phyloP scores from a whole-genome alignment of 2,888 invertebrate species.

The Anaspis maculata region DNA sequence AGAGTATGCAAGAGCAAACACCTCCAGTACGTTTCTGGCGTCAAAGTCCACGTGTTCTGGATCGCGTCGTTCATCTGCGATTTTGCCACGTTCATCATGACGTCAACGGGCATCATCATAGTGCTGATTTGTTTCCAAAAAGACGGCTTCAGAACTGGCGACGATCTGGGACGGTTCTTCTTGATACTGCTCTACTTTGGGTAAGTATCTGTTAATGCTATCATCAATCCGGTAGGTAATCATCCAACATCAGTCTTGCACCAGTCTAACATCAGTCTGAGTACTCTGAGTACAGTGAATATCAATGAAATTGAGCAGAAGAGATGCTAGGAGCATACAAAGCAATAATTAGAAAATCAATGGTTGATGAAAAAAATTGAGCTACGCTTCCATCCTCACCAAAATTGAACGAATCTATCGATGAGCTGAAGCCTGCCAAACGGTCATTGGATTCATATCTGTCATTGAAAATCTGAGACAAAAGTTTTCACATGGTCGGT shows the following conservation, averaged over 20 bases:
- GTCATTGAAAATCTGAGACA: too few relatives aligned
- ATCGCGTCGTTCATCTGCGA: conserved; percentile 59
- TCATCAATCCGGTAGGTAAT: too few relatives aligned
- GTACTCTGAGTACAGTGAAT: background rate
- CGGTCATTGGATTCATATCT: too few relatives aligned
- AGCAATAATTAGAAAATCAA: too few relatives aligned
- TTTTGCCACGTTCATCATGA: conserved; percentile 53
- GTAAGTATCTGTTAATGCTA: too few relatives aligned
- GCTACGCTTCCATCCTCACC: too few relatives aligned
- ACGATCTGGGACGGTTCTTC: conserved; percentile 52
- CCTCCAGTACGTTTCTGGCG: conserved; percentile 64
- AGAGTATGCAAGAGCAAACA: conserved; percentile 59
- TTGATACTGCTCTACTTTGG: conserved; percentile 61
- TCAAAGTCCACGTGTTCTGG: conserved; percentile 62
- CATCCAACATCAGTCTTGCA: too few relatives aligned
- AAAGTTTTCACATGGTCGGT: too few relatives aligned
- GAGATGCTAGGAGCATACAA: too few relatives aligned
- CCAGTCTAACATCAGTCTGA: background rate
- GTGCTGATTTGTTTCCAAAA: conserved; percentile 60
- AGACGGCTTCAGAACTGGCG: conserved; percentile 48
- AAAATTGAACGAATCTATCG: too few relatives aligned
- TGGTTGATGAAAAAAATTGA: too few relatives aligned
- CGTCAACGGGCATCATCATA: conserved; percentile 48
- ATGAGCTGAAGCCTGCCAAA: too few relatives aligned
- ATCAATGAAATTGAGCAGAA: conserved; percentile 48